Evolutionary conservation across 2,113 vertebrate genomes (phyloP).

Genomic region (Neolamprologus hecqui): DNA sequence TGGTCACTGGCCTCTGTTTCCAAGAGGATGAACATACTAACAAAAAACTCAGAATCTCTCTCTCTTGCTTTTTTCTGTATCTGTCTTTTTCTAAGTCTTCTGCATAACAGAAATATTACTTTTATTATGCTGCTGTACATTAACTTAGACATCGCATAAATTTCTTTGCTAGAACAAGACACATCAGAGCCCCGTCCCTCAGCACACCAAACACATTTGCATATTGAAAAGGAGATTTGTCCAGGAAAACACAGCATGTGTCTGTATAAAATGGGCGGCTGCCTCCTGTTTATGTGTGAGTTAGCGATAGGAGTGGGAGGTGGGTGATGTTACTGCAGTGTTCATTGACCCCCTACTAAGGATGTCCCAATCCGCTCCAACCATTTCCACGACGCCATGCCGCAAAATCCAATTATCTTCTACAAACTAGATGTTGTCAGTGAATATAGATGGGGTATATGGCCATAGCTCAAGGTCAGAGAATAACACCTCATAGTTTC

Average conservation of each 20-base stretch:
- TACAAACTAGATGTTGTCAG: constrained; percentile 62
- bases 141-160: neutral
- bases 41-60: neutral
- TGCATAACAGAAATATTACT: neutral
- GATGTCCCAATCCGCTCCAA: constrained; percentile 37
- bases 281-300: constrained; percentile 28
- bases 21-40: neutral
- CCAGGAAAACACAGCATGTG: constrained; percentile 40
- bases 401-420: constrained; percentile 75
- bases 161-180: neutral
- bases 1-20: constrained; percentile 5
- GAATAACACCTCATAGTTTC: constrained; percentile 40
- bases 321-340: constrained; percentile 47
- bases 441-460: constrained; percentile 67
- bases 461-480: constrained; percentile 62
- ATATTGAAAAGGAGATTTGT: constrained; percentile 53
- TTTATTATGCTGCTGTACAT: neutral
- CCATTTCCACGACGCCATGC: constrained; percentile 51
- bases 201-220: constrained; percentile 23
- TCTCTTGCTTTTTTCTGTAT: neutral
- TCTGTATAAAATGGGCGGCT: constrained; percentile 25
- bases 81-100: neutral
- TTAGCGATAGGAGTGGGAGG: constrained; percentile 11
- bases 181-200: neutral
- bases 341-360: constrained; percentile 56